phyloP scores from a whole-genome alignment of 2,113 vertebrate species.

The Carettochelys insculpta region DNA sequence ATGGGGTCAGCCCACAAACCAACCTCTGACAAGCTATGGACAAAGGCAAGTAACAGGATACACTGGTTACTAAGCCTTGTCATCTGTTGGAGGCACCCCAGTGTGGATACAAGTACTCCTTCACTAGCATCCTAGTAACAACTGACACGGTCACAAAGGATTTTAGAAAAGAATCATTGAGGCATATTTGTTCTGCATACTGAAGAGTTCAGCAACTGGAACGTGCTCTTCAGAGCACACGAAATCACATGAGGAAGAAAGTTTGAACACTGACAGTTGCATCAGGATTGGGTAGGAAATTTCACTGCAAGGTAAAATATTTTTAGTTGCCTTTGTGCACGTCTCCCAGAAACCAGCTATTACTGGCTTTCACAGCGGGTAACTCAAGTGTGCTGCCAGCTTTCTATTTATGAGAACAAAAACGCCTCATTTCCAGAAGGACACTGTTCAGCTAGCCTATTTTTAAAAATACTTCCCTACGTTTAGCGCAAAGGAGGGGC shows the following conservation, averaged over 20 bases:
- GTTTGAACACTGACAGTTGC: not conserved
- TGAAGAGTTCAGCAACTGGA: not conserved
- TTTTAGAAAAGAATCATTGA: not conserved
- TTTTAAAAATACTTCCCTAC: not conserved
- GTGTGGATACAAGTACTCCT: fast-evolving
- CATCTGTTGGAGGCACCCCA: no score
- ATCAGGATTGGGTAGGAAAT: not conserved
- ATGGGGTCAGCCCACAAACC: fast-evolving
- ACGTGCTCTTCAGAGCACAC: not conserved
- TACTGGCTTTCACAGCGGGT: not conserved
- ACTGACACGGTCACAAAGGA: no score
- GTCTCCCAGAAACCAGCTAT: not conserved
- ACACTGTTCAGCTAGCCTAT: not conserved
- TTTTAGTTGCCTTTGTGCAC: not conserved
- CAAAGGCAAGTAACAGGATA: fast-evolving
- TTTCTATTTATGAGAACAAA: not conserved
- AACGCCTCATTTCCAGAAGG: not conserved
- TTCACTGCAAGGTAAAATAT: not conserved
- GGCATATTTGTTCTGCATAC: not conserved
- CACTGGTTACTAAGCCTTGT: not conserved
- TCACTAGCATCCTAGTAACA: not conserved
- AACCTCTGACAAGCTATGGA: not conserved
- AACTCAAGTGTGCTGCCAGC: not conserved
- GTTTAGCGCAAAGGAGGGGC: constrained; percentile 16
- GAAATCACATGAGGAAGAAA: not conserved